phyloP scores from a whole-genome alignment of 2,113 vertebrate genomes.

The Craseonycteris thonglongyai region DNA sequence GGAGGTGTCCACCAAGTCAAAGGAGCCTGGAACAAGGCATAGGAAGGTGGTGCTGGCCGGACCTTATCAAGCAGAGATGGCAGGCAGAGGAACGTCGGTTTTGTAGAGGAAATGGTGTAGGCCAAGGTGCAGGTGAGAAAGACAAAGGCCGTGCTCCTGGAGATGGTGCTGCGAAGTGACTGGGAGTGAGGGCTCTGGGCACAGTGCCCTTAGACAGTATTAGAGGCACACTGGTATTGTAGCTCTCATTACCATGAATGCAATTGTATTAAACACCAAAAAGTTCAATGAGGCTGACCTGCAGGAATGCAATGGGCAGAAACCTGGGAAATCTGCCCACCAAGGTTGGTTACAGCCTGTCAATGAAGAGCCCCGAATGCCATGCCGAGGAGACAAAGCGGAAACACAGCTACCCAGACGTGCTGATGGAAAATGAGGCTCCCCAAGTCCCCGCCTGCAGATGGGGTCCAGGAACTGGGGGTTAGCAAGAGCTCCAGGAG shows the following conservation, averaged over 20 bases:
- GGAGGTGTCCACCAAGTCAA: neutral
- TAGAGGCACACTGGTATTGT: fast-evolving
- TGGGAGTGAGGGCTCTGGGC: neutral
- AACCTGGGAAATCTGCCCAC: neutral
- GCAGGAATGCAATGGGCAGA: neutral
- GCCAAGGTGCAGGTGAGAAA: neutral
- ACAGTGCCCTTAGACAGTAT: neutral
- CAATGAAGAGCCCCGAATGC: neutral
- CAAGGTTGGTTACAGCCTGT: too few species aligned
- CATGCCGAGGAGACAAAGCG: neutral
- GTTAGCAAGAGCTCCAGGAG: neutral
- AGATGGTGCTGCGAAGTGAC: neutral
- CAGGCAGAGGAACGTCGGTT: neutral
- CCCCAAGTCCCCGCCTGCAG: fast-evolving
- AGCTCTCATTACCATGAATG: neutral
- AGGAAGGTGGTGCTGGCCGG: neutral
- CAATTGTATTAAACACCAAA: neutral
- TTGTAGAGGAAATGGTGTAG: neutral
- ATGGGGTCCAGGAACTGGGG: neutral
- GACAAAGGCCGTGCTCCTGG: neutral
- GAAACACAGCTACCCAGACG: neutral
- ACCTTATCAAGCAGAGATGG: too few species aligned
- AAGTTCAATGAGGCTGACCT: neutral
- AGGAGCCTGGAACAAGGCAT: neutral
- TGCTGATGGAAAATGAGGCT: neutral